Percentiles rank a stretch among this genome's conserved stretches.
These are phyloP conservation scores for Fukomys damarensis DNA, from an alignment of 2,113 vertebrate species.

Conservation along the genomic window DNA sequence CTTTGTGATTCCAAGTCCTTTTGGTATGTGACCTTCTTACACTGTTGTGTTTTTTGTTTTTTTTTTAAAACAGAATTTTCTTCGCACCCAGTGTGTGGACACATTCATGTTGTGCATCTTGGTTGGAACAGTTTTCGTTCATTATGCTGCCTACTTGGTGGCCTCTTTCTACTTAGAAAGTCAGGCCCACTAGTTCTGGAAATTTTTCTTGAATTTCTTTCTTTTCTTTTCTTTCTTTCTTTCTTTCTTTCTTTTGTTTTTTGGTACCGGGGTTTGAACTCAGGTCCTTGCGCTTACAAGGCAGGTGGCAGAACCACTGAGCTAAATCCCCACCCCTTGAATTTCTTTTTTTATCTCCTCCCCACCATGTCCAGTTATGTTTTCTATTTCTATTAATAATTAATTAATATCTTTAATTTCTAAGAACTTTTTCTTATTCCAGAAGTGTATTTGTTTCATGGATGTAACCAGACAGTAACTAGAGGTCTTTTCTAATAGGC, in stretches of 20 bases:
- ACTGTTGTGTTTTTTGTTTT: background rate
- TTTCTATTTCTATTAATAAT: slow-evolving; percentile 33
- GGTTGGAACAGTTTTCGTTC: slow-evolving; percentile 10
- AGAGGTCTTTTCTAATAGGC: background rate
- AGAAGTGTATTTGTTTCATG: background rate
- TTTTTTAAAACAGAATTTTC: slow-evolving; percentile 6
- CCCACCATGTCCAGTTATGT: background rate
- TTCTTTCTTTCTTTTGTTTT: too few species aligned
- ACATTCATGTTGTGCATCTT: background rate
- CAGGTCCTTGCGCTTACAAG: too few species aligned
- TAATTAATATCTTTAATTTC: background rate
- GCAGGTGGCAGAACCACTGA: too few species aligned
- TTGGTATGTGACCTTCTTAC: background rate
- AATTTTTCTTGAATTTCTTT: background rate
- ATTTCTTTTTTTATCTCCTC: slow-evolving; percentile 36
- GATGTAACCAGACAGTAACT: background rate
- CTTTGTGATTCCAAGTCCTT: slow-evolving; percentile 48
- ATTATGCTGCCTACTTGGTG: background rate
- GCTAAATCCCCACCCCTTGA: too few species aligned
- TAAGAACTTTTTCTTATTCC: slow-evolving; percentile 19
- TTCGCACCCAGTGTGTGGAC: background rate
- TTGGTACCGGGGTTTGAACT: too few species aligned
- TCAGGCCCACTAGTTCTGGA: background rate
- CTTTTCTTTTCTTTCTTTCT: too few species aligned
- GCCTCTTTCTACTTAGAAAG: slow-evolving; percentile 20